Evolutionary conservation across 2,797 vertebrate species (phyloP).

Genomic region (Dipus sagitta): DNA sequence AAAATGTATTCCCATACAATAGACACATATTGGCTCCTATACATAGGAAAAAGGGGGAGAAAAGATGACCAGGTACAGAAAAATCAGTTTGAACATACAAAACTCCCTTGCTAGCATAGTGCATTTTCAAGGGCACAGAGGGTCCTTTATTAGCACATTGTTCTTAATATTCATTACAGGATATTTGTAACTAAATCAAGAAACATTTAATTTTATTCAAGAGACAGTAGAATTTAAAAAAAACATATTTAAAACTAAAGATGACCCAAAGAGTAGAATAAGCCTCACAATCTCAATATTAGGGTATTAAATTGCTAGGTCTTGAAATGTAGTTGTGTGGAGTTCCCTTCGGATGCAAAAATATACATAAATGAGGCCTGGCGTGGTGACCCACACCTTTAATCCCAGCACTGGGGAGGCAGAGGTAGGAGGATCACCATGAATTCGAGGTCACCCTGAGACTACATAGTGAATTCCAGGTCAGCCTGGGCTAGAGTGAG

Average conservation of each 20-base stretch:
- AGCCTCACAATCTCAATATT: conserved; percentile 27
- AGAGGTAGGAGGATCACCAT: no score
- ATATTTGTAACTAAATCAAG: neutral
- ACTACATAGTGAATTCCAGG: no score
- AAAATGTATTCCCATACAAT: neutral
- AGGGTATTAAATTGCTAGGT: conserved; percentile 50
- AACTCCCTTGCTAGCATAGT: neutral
- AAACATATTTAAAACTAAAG: conserved; percentile 41
- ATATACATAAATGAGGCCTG: neutral
- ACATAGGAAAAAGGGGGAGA: neutral
- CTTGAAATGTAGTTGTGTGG: neutral
- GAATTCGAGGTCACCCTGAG: no score
- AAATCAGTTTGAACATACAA: conserved; percentile 24
- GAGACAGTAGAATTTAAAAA: conserved; percentile 1
- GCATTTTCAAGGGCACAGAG: neutral
- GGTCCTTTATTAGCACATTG: neutral
- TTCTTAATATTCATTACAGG: conserved; percentile 33
- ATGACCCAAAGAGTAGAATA: conserved; percentile 36
- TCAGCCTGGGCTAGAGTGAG: no score
- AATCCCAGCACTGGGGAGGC: no score
- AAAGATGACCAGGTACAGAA: neutral
- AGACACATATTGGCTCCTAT: neutral
- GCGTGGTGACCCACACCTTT: no score
- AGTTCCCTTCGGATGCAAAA: conserved; percentile 17
- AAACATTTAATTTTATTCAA: conserved; percentile 12